Evolutionary conservation across 2,113 vertebrate genomes (phyloP), one percentile per base, ranked within the genome.

Genomic region (Brachyhypopomus gauderio): DNA sequence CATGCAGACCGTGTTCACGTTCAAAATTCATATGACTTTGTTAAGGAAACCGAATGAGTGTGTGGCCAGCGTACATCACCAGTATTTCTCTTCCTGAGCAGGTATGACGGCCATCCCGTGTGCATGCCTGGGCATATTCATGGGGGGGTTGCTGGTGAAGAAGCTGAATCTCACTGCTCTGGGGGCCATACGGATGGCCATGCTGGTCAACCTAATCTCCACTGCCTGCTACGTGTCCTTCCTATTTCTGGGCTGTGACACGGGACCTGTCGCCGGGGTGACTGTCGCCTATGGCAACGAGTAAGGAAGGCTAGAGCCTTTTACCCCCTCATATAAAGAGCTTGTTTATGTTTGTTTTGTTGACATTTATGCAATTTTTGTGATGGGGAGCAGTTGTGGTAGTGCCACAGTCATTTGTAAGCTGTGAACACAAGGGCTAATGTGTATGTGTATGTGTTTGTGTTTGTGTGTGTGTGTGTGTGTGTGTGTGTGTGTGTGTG

Each of bases 61-160:
- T 20, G 19, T 67, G 63, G 19, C 27, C 16, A 3, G 16, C 3
- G 30, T 19, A n/a, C 4, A 19, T 66, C 34, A 2, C 34, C 36
- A 27, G 22, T 30, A 9, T 59, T 55, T 62, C 11, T 63, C 27
- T 23, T n/a, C 7, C 19, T 67, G 79, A 55, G 34, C 88, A 99
- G 98, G 97, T 73, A 98, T 99, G 98, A 99, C 97, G 0, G 98
- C 97, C 4, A 98, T 99, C 86, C 98, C 98, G 0, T 99, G 97
- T 5, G 98, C 98, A 0, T 99, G 98, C 77, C 92, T 99, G 91
- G 98, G 98, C 38, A 99, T 99, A 91, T 98, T 99, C 90, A 92
- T 99, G 90, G 97, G 98, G 0, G 98, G 98, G 0, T 93, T 98
- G 75, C 91, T 99, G 88, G 97, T 99, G 87, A 98, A 98, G 91